phyloP scores from a whole-genome alignment of 2,113 vertebrate species.

The Hippocampus comes region DNA sequence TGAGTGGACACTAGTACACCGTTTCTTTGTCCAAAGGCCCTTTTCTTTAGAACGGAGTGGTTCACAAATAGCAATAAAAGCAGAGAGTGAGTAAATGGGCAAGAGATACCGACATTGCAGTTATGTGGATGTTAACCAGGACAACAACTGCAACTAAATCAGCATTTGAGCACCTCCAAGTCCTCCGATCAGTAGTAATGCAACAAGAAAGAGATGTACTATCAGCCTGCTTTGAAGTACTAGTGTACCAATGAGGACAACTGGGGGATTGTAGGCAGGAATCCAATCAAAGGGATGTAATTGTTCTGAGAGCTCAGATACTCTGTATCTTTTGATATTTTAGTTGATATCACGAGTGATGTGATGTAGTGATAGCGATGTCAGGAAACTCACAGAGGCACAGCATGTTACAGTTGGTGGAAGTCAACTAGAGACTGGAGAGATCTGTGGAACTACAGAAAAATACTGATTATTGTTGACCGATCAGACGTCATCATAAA shows the following conservation, averaged over 20 bases:
- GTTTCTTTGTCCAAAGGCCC: constrained; percentile 3
- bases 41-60: constrained; percentile 11
- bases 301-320: neutral
- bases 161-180: neutral
- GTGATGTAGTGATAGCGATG: neutral
- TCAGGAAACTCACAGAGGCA: neutral
- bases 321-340: neutral
- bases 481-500: too few relatives aligned
- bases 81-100: neutral
- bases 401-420: too few relatives aligned
- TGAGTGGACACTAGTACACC: neutral
- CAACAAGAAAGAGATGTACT: constrained; percentile 1
- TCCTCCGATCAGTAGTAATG: neutral
- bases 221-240: neutral
- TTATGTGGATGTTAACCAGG: neutral
- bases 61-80: constrained; percentile 1
- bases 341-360: neutral
- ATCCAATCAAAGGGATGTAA: neutral
- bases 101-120: neutral
- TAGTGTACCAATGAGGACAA: neutral
- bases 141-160: constrained; percentile 4
- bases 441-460: neutral
- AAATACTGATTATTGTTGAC: too few relatives aligned
- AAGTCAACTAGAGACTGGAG: neutral
- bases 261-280: neutral